Base-by-base conservation (phyloP, 2,113 vertebrate species). In the Elaphurus davidianus region DNA sequence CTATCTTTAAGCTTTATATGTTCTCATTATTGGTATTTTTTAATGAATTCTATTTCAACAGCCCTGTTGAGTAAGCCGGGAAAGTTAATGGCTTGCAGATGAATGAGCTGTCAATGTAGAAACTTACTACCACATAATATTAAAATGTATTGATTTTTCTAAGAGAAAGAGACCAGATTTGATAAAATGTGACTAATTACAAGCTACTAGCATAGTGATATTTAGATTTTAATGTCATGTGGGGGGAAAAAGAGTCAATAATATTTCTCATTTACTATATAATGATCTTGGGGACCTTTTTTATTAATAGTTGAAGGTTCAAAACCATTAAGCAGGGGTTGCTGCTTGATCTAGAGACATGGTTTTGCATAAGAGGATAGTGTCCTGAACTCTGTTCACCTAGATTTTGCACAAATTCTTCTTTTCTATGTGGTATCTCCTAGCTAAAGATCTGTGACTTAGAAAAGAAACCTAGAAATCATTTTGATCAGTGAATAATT, bases 91-190 rank as follows among this genome's bases (percentile, higher is more conserved):
- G 15, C 74, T 88, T 96, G 12, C 45, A 81, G 74, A 91, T 96
- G 57, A 97, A 96, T 91, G 60, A 67, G 45, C 17, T 96, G n/a
- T 89, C 93, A 59, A 40, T 71, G 33, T 85, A 86, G 62, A 96
- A 67, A 76, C 54, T 90, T 17, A 90, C 30, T 84, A 60, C 10
- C 25, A 59, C 19, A 50, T 83, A 83, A 57, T 97, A 92, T 96
- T 98, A 96, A 98, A 97, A 94, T 96, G 60, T 14, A 88, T 85
- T 93, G 90, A 96, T 87, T 81, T 95, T 67, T 91, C 79, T 36
- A 88, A 94, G 6, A 94, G 36, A 76, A 96, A 79, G 23, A 91
- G 13, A 67, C 52, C 1, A 30, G 33, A 90, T 23, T 93, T 90
- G 40, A 45, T 87, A 91, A 94, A 96, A 93, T 91, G 67, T 92